Percentiles rank a stretch among this genome's conserved stretches.
Evolutionary conservation across 2,113 vertebrate species (phyloP).

Genomic region (Andinoacara biseriatus): DNA sequence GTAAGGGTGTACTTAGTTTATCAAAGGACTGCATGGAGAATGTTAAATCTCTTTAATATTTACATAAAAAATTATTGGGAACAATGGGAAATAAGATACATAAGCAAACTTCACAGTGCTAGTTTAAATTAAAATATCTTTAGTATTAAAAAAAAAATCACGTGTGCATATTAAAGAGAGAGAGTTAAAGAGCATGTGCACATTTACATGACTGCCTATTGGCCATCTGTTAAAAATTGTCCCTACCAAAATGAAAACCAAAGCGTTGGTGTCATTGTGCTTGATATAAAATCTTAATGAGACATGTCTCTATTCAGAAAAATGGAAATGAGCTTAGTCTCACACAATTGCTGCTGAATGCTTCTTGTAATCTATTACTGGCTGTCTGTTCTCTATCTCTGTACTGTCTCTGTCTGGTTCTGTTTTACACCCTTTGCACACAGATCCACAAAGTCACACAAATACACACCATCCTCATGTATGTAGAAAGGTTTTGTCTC

Average conservation of each 20-base stretch:
- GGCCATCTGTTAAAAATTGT: background rate
- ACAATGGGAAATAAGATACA: background rate
- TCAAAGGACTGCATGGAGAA: background rate
- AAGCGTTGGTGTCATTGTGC: background rate
- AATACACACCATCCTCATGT: slow-evolving; percentile 47
- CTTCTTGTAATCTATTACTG: background rate
- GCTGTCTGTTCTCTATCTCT: slow-evolving; percentile 20
- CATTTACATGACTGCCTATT: rapidly evolving
- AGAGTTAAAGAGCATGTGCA: background rate
- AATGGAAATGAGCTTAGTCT: background rate
- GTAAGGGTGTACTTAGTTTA: background rate
- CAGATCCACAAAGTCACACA: slow-evolving; percentile 40
- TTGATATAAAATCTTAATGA: background rate
- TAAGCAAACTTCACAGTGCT: background rate
- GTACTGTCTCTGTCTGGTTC: slow-evolving; percentile 42
- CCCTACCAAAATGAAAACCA: background rate
- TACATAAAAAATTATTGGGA: rapidly evolving
- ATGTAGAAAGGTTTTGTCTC: slow-evolving; percentile 66
- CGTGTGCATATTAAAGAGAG: background rate
- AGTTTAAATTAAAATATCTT: background rate
- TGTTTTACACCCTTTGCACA: slow-evolving; percentile 25
- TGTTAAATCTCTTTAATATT: background rate
- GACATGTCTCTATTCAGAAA: background rate
- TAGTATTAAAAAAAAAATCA: rapidly evolving
- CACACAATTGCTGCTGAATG: slow-evolving; percentile 3